These are phyloP conservation scores for Probaryconus sp. DNA, from an alignment of 1,140 invertebrate species.

Conservation along the genomic window DNA sequence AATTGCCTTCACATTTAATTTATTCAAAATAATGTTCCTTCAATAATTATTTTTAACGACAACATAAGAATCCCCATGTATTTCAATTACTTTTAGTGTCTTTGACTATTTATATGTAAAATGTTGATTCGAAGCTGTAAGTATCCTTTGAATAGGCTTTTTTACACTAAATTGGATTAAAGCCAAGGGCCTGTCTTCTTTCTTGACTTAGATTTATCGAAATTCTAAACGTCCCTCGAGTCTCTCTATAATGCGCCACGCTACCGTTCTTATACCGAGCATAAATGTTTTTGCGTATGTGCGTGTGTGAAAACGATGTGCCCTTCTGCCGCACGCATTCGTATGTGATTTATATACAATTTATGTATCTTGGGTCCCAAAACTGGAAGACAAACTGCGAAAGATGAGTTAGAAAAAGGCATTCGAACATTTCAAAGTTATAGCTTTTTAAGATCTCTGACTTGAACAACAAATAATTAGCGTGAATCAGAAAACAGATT, in stretches of 20 bases:
- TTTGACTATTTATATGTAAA: no score
- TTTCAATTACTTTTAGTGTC: no score
- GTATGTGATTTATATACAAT: conserved; percentile 69
- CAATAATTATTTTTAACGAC: no score
- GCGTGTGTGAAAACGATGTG: conserved; percentile 45
- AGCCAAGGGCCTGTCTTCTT: conserved; percentile 49
- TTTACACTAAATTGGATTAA: conserved; percentile 47
- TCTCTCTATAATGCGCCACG: neutral
- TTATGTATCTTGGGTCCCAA: conserved; percentile 62
- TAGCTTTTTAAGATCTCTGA: no score
- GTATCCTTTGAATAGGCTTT: conserved; percentile 32
- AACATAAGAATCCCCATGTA: no score
- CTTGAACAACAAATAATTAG: no score
- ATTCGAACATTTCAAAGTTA: neutral
- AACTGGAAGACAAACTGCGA: conserved; percentile 48
- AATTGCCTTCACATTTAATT: no score
- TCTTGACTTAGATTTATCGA: conserved; percentile 70
- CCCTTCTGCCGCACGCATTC: conserved; percentile 43
- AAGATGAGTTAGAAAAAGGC: conserved; percentile 45
- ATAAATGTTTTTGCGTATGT: conserved; percentile 48
- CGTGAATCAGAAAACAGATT: no score
- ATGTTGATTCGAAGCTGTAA: neutral
- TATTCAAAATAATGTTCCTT: no score
- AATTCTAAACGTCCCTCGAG: conserved; percentile 68
- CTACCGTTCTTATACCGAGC: conserved; percentile 27